Percentiles rank a stretch among this genome's conserved stretches.
These are phyloP conservation scores for Leptinotarsa peninsularis DNA, from an alignment of 2,888 invertebrate species.

Conservation along the genomic window DNA sequence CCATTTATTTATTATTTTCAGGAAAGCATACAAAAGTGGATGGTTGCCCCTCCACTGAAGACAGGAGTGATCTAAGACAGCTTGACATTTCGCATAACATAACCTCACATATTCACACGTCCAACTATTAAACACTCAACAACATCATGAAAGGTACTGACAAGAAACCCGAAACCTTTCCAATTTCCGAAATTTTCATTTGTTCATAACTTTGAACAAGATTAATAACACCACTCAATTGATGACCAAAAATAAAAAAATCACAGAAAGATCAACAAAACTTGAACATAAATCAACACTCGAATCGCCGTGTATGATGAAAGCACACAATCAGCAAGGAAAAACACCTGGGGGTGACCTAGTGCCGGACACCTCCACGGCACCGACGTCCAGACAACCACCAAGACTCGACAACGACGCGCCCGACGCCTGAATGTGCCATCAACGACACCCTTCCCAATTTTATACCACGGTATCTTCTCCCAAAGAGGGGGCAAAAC, in stretches of 20 bases:
- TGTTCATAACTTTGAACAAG: background rate
- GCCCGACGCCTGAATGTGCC: conserved; percentile 66
- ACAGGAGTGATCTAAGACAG: background rate
- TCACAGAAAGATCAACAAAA: background rate
- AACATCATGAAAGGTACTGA: background rate
- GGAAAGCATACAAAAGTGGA: no score
- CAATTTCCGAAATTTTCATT: background rate
- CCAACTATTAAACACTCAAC: background rate
- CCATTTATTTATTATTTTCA: no score
- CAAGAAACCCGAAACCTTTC: background rate
- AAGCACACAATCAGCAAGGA: background rate
- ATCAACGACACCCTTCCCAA: conserved; percentile 67
- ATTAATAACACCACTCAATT: background rate
- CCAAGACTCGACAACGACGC: conserved; percentile 57
- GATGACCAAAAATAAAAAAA: background rate
- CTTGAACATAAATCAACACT: background rate
- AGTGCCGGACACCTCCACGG: conserved; percentile 49
- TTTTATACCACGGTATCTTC: conserved; percentile 66
- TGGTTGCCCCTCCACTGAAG: background rate
- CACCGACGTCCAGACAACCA: conserved; percentile 51
- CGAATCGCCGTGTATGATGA: background rate
- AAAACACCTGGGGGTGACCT: conserved; percentile 50
- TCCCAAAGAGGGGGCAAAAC: conserved; percentile 72
- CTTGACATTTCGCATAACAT: conserved; percentile 30
- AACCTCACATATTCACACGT: conserved; percentile 46